Base-by-base conservation (phyloP, 2,797 vertebrate species). In the Naso thynnoides region DNA sequence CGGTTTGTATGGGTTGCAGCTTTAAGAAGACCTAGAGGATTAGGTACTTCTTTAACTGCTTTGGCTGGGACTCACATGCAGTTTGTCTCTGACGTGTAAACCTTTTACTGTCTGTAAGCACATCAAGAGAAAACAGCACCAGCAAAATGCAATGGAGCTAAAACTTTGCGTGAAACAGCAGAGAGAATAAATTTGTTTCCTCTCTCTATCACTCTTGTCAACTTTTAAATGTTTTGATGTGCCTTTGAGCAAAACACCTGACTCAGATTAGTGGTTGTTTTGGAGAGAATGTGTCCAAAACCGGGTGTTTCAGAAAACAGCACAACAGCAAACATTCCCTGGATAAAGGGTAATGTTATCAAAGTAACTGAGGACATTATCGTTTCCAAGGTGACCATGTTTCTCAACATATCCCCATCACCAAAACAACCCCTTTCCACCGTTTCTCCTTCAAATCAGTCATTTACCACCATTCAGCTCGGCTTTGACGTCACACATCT, bases 71-170 rank as follows among this genome's bases (percentile, higher is more conserved):
- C 38, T 73, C 41, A 14, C n/a, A 24, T 47, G 49, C 29, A 10
- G 48, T 24, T 29, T 27, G 26, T 74, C 19, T 23, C 21, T 54
- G 47, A 31, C 23, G 45, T 41, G 54, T 73, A 70, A 41, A 49
- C 31, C 15, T 5, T 76, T 64, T 44, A 64, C 42, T 9, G 50
- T 63, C 68, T 76, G 49, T 55, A 47, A 27, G 44, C 29, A 8
- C 11, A 10, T 18, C 31, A 13, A 38, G 50, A 41, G 44, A 59
- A 70, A 60, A 31, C 69, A 53, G 33, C 39, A 8, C 6, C 54
- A 44, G n/a, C 68, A 70, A 76, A 79, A 70, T 36, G 45, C 36
- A 73, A 79, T 47, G 45, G 39, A 65, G 58, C 45, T 65, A 29
- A 59, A 73, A 70, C 19, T 50, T 52, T 39, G 21, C 31, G 42